Conservation (phyloP, 2,113 vertebrate genomes). For the Crotalus helleri region DNA sequence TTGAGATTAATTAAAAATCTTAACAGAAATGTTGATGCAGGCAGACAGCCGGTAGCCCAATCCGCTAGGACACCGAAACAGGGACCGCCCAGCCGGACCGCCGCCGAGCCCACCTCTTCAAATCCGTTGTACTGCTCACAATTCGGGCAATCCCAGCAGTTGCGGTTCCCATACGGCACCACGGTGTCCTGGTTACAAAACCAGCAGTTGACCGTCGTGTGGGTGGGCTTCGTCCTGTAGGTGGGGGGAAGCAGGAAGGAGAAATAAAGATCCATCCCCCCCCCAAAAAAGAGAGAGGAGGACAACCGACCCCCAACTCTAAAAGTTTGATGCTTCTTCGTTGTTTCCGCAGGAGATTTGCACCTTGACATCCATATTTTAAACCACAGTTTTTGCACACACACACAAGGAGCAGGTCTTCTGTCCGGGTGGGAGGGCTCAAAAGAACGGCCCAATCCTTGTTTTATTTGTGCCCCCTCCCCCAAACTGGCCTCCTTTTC, state of each 20-base stretch:
- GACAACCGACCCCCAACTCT: not conserved
- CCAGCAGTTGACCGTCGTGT: constrained; percentile 93
- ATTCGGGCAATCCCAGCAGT: constrained; percentile 97
- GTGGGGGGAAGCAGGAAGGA: not conserved
- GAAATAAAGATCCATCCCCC: no score
- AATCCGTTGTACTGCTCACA: constrained; percentile 99
- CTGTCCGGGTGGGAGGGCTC: accelerated
- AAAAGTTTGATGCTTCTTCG: not conserved
- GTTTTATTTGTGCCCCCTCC: not conserved
- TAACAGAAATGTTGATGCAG: not conserved
- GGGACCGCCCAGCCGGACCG: accelerated
- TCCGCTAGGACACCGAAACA: not conserved
- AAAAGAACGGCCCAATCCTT: not conserved
- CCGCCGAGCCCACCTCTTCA: constrained; percentile 79
- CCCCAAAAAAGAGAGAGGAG: not conserved
- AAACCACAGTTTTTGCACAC: not conserved
- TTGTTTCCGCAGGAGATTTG: not conserved
- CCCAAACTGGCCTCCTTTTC: not conserved
- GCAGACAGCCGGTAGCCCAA: not conserved
- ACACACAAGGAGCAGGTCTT: not conserved
- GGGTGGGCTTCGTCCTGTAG: constrained; percentile 82
- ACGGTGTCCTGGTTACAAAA: constrained; percentile 90
- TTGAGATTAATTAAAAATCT: not conserved
- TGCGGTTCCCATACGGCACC: constrained; percentile 94
- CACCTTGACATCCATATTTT: not conserved